Evolutionary conservation across 1,140 invertebrate species (phyloP).

Genomic region (Cylas formicarius): DNA sequence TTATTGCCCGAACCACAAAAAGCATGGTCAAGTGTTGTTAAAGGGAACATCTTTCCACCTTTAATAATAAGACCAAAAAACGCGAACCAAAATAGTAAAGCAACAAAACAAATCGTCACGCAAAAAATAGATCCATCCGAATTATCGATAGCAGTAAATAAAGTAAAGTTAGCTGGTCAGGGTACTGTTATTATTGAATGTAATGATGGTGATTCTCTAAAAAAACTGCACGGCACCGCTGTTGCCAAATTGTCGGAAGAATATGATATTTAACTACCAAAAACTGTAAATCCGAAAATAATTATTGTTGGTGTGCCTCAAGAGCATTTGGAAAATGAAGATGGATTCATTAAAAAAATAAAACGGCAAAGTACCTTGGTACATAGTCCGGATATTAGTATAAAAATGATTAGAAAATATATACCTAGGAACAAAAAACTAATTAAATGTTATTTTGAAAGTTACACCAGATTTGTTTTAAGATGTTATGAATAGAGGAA

Average conservation of each 20-base stretch:
- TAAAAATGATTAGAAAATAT: too few species aligned
- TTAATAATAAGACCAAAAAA: too few species aligned
- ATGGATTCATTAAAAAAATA: too few species aligned
- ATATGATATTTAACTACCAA: slow-evolving; percentile 13
- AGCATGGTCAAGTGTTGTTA: too few species aligned
- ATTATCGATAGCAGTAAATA: slow-evolving; percentile 7
- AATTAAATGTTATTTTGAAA: not conserved
- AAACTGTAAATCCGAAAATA: slow-evolving; percentile 9
- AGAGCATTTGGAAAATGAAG: too few species aligned
- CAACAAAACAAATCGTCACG: too few species aligned
- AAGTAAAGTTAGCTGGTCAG: slow-evolving; percentile 6
- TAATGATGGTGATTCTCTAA: slow-evolving; percentile 8
- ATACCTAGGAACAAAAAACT: not conserved
- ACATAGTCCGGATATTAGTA: too few species aligned
- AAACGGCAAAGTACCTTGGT: too few species aligned
- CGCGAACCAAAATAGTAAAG: too few species aligned
- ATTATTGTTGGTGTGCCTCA: slow-evolving; percentile 9
- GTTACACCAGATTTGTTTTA: slow-evolving; percentile 3
- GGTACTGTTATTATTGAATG: slow-evolving; percentile 11
- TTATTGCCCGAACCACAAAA: too few species aligned
- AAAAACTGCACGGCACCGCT: slow-evolving; percentile 13
- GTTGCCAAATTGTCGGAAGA: slow-evolving; percentile 6
- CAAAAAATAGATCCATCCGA: too few species aligned
- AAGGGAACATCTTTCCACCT: too few species aligned
- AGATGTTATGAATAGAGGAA: not conserved